Conservation (phyloP, 2,113 vertebrate species). For the Heterochromis multidens region DNA sequence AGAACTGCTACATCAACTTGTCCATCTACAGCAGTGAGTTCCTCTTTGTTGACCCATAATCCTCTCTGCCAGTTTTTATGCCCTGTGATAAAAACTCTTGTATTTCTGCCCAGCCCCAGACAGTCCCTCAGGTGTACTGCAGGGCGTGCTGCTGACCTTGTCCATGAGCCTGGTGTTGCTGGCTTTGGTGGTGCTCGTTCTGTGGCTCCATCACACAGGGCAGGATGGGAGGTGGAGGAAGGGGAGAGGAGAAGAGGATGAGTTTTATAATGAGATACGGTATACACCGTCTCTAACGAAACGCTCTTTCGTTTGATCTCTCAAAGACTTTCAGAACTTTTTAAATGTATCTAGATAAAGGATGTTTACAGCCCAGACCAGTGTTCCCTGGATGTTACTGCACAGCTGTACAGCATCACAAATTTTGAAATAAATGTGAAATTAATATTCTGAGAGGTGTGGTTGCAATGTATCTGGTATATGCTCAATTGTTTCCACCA, state of each 20-base stretch:
- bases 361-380: neutral
- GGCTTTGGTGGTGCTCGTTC: conserved; percentile 67
- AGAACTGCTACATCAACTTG: conserved; percentile 77
- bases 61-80: neutral
- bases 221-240: conserved; percentile 58
- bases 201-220: conserved; percentile 77
- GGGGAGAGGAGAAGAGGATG: conserved; percentile 56
- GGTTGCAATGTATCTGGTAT: neutral
- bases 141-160: conserved; percentile 73
- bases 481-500: neutral
- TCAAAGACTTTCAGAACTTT: neutral
- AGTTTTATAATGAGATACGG: conserved; percentile 71
- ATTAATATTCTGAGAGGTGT: neutral
- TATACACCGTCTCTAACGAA: conserved; percentile 71
- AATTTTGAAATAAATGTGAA: neutral
- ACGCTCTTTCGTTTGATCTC: conserved; percentile 75
- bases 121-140: conserved; percentile 65
- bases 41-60: neutral
- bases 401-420: neutral
- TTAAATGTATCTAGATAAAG: neutral
- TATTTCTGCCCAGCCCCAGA: conserved; percentile 40
- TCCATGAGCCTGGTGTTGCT: conserved; percentile 76
- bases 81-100: neutral
- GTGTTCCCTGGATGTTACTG: neutral
- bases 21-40: conserved; percentile 71